Percentiles rank a stretch among this genome's conserved stretches.
Conservation (phyloP, 2,797 vertebrate species). For the Sebastes kiyomatsui region DNA sequence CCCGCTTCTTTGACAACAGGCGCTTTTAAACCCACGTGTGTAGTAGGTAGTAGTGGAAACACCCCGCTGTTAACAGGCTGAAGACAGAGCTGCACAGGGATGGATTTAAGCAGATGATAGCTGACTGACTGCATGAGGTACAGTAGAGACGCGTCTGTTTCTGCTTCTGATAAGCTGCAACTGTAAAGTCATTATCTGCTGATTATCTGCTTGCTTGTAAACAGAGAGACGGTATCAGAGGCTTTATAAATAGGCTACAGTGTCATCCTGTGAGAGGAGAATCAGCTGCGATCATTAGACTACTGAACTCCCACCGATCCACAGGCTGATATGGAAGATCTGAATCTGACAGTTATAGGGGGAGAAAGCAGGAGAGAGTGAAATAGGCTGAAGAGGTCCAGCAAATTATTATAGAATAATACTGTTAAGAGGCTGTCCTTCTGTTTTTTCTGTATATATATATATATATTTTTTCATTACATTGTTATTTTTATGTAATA, state of each 20-base stretch:
- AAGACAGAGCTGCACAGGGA: conserved; percentile 57
- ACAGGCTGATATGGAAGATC: neutral
- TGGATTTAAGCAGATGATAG: conserved; percentile 77
- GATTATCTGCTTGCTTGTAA: conserved; percentile 22
- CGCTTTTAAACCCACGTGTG: conserved; percentile 35
- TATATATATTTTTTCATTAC: neutral
- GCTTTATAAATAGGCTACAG: neutral
- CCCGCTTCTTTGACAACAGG: neutral
- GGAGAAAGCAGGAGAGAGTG: neutral
- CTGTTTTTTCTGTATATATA: neutral
- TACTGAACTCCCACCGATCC: neutral
- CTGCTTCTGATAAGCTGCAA: conserved; percentile 16
- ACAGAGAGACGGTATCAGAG: neutral
- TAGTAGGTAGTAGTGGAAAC: conserved; percentile 40
- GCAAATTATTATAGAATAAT: neutral
- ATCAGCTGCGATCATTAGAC: conserved; percentile 7
- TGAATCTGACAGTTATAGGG: neutral
- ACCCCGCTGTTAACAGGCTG: conserved; percentile 52
- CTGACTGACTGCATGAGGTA: conserved; percentile 77
- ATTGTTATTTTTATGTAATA: neutral
- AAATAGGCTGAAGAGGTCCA: neutral
- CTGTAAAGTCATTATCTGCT: conserved; percentile 16
- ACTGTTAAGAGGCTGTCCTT: neutral
- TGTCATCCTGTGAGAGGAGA: neutral
- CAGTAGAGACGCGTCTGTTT: conserved; percentile 18